phyloP scores from a whole-genome alignment of 2,888 invertebrate species.

The Hanleya hanleyi region DNA sequence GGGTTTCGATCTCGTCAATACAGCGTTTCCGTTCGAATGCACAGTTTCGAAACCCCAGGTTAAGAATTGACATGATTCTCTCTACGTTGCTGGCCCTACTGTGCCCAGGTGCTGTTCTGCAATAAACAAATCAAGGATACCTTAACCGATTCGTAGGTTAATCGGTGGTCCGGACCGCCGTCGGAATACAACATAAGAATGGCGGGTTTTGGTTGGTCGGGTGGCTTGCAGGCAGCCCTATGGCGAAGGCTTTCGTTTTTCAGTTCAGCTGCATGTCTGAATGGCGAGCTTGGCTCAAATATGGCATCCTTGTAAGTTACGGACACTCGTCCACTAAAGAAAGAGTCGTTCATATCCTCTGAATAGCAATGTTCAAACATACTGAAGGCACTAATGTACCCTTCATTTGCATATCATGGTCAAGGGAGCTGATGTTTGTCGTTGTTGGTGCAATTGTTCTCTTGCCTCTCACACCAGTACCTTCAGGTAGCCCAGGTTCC shows the following conservation, averaged over 20 bases:
- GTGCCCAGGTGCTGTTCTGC: constrained; percentile 39
- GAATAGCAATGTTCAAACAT: constrained; percentile 29
- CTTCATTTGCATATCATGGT: constrained; percentile 38
- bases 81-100: too few relatives aligned
- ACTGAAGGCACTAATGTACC: constrained; percentile 43
- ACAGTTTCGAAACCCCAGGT: too few relatives aligned
- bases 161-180: too few relatives aligned
- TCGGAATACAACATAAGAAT: too few relatives aligned
- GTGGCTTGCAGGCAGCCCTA: too few relatives aligned
- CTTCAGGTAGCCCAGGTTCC: constrained; percentile 30
- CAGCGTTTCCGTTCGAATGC: constrained; percentile 27
- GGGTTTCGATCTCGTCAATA: constrained; percentile 19
- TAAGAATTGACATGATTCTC: too few relatives aligned
- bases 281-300: constrained; percentile 27
- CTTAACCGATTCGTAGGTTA: too few relatives aligned
- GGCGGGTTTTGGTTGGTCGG: too few relatives aligned
- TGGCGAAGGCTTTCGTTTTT: too few relatives aligned
- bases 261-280: constrained; percentile 16
- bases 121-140: too few relatives aligned
- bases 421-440: constrained; percentile 19
- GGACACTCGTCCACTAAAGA: constrained; percentile 35
- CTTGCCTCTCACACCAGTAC: constrained; percentile 38
- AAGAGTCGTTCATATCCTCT: constrained; percentile 24
- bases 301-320: constrained; percentile 34
- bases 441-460: constrained; percentile 33